Conservation (phyloP, 2,888 invertebrate genomes). For the Agrotis puta region DNA sequence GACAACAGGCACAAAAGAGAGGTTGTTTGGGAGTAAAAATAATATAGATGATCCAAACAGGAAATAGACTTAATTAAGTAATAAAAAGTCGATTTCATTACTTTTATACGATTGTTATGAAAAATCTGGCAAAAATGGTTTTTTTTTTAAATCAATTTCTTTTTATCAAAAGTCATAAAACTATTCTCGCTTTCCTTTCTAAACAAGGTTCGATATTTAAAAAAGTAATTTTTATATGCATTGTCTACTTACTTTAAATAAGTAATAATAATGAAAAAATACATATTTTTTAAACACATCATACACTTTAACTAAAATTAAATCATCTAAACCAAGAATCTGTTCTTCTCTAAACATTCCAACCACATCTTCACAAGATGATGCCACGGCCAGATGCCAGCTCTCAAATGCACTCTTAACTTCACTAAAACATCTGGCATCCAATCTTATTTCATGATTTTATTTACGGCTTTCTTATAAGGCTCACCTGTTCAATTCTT, state of each 20-base stretch:
- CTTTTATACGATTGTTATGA: too few species aligned
- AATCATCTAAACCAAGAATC: too few species aligned
- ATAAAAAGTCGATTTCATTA: not conserved
- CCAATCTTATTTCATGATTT: constrained; percentile 71
- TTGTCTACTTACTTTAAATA: too few species aligned
- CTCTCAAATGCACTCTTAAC: constrained; percentile 67
- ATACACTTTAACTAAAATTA: too few species aligned
- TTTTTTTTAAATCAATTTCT: too few species aligned
- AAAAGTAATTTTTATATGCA: too few species aligned
- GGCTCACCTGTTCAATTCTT: constrained; percentile 69
- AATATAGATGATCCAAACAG: not conserved
- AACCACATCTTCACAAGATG: constrained; percentile 10
- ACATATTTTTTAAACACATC: too few species aligned
- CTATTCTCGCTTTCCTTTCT: too few species aligned
- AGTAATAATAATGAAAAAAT: too few species aligned
- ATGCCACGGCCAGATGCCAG: constrained; percentile 63
- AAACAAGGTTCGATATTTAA: too few species aligned
- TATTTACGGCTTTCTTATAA: constrained; percentile 70
- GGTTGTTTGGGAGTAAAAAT: not conserved
- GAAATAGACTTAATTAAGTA: not conserved
- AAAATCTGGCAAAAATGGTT: too few species aligned
- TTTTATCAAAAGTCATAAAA: too few species aligned
- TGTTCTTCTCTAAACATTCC: constrained; percentile 42
- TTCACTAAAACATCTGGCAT: constrained; percentile 69
- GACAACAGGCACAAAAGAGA: not conserved